Evolutionary conservation across 2,888 invertebrate genomes (phyloP).

Genomic region (Aphrophora alni): DNA sequence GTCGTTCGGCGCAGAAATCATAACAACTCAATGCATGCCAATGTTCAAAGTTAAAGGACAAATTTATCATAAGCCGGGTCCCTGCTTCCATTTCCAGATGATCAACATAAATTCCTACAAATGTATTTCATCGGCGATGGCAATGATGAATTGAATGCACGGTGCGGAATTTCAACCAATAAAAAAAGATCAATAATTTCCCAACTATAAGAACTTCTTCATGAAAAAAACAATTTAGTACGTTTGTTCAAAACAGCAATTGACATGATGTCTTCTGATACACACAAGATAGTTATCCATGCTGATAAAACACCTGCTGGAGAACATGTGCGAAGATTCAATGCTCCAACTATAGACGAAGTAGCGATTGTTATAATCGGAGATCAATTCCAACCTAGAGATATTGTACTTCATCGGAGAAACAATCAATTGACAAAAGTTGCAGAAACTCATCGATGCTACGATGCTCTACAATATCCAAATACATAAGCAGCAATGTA

Average conservation of each 20-base stretch:
- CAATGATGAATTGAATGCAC: no score
- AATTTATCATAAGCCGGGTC: no score
- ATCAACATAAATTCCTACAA: no score
- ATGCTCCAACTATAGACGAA: background rate
- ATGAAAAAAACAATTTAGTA: background rate
- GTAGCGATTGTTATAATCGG: background rate
- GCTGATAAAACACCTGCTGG: background rate
- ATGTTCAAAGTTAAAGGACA: background rate
- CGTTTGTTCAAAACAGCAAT: no score
- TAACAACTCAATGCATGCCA: background rate
- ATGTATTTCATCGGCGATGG: no score
- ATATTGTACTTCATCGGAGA: no score
- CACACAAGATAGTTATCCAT: background rate
- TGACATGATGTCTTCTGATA: background rate
- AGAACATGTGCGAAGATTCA: background rate
- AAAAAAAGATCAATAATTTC: background rate
- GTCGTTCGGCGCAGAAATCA: constrained; percentile 39
- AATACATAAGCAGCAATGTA: constrained; percentile 51
- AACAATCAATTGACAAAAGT: no score
- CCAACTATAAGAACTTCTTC: background rate
- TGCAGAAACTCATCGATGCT: background rate
- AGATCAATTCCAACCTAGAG: background rate
- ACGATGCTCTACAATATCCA: background rate
- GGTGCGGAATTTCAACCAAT: no score
- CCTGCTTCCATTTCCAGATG: no score